phyloP scores from a whole-genome alignment of 2,113 vertebrate species.

The Thermophis baileyi region DNA sequence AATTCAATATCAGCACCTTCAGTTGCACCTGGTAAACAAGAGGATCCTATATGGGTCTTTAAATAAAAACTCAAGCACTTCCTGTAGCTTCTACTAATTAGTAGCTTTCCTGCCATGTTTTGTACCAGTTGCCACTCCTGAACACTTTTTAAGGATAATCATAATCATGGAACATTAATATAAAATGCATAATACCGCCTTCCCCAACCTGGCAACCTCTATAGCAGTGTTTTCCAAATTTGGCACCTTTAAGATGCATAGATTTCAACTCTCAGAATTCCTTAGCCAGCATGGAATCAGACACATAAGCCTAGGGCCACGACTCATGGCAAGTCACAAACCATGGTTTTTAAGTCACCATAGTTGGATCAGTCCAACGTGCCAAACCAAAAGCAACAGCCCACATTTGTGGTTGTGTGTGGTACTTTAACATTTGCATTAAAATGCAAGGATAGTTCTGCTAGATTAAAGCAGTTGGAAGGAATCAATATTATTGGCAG shows the following conservation, averaged over 20 bases:
- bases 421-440: not conserved
- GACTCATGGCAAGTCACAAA: not conserved
- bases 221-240: not conserved
- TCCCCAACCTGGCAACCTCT: not conserved
- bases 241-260: not conserved
- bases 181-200: not conserved
- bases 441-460: not conserved
- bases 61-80: not conserved
- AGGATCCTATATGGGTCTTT: not conserved
- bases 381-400: not conserved
- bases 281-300: not conserved
- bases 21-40: not conserved
- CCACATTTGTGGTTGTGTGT: not conserved
- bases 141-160: not conserved
- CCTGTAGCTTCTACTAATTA: not conserved
- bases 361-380: not conserved
- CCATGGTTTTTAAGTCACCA: not conserved
- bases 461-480: not conserved
- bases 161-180: not conserved
- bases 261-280: not conserved
- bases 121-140: not conserved
- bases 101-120: not conserved
- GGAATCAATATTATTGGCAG: not conserved
- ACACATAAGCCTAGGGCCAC: not conserved
- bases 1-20: not conserved